Conservation (phyloP, 2,888 invertebrate species). For the Dryocosmus kuriphilus region DNA sequence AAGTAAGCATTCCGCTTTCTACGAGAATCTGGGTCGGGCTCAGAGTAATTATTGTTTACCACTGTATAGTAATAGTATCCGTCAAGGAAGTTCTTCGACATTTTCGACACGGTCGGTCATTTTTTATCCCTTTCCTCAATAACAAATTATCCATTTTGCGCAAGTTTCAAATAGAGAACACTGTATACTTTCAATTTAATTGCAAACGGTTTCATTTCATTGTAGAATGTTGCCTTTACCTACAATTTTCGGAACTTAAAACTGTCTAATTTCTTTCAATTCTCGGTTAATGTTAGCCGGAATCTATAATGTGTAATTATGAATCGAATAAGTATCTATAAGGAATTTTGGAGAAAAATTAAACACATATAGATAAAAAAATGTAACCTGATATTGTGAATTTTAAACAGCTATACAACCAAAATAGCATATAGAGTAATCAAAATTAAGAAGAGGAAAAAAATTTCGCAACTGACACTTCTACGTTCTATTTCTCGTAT, state of each 20-base stretch:
- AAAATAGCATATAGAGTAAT: no score
- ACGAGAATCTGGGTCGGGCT: constrained; percentile 75
- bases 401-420: no score
- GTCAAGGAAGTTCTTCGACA: neutral
- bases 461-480: neutral
- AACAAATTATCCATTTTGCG: neutral
- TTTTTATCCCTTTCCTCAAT: neutral
- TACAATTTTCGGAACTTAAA: neutral
- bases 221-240: neutral
- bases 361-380: no score
- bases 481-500: constrained; percentile 15
- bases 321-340: neutral
- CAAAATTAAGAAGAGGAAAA: no score
- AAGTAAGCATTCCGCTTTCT: constrained; percentile 72
- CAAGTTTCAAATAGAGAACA: neutral
- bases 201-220: neutral
- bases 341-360: no score
- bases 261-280: neutral
- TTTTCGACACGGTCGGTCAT: neutral
- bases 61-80: constrained; percentile 58
- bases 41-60: constrained; percentile 74
- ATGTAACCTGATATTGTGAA: no score
- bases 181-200: neutral
- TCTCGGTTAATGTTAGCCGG: neutral
- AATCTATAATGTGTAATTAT: neutral